Conservation (phyloP, 2,888 invertebrate species). For the Pyrochroa serraticornis region DNA sequence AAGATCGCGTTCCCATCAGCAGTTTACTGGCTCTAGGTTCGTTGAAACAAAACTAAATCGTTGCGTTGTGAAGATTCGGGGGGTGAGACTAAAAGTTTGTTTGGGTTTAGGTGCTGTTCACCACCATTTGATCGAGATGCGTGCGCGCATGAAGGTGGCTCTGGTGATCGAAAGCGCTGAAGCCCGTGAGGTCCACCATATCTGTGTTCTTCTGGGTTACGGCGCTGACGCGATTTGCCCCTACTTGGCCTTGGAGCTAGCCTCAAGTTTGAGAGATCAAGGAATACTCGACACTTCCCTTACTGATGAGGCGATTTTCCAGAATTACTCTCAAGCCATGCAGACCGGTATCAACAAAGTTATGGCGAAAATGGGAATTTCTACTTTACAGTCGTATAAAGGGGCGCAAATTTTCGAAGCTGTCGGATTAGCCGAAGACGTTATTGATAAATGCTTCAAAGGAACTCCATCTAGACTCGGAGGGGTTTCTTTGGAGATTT, state of each 20-base stretch:
- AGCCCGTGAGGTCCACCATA: slow-evolving; percentile 94
- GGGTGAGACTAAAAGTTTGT: background rate
- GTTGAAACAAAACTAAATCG: no score
- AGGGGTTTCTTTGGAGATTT: slow-evolving; percentile 87
- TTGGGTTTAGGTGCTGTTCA: slow-evolving; percentile 77
- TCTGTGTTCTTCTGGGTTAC: slow-evolving; percentile 92
- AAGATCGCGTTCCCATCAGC: slow-evolving; percentile 74
- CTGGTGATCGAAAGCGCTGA: slow-evolving; percentile 95
- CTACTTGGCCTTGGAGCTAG: slow-evolving; percentile 93
- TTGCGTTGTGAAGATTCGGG: no score
- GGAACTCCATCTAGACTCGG: slow-evolving; percentile 73
- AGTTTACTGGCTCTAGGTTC: slow-evolving; percentile 78
- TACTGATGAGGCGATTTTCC: slow-evolving; percentile 81
- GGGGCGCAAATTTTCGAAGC: slow-evolving; percentile 99
- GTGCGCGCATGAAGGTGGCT: slow-evolving; percentile 95
- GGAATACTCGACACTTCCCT: slow-evolving; percentile 79
- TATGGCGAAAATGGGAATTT: slow-evolving; percentile 99
- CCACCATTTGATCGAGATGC: slow-evolving; percentile 92
- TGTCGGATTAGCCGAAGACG: slow-evolving; percentile 90
- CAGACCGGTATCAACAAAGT: slow-evolving; percentile 68
- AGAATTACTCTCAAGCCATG: slow-evolving; percentile 84
- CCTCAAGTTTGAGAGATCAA: slow-evolving; percentile 83
- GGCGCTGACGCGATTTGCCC: slow-evolving; percentile 99
- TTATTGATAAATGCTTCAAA: slow-evolving; percentile 93
- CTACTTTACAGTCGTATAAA: slow-evolving; percentile 97